Conservation (phyloP, 2,113 vertebrate species). For the Megaceryle torquata region DNA sequence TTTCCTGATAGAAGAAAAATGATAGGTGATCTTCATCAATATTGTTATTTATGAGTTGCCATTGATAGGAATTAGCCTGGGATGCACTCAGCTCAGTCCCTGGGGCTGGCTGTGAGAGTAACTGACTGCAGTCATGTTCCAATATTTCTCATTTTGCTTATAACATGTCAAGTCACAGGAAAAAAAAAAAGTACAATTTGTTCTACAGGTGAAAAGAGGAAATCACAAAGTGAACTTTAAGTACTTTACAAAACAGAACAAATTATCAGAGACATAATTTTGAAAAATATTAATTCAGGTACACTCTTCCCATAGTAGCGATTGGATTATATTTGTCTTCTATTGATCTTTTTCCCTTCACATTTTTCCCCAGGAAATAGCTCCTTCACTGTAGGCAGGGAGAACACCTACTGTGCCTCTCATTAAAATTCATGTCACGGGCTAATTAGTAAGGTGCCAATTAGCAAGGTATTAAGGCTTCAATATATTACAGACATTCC, state of each 20-base stretch:
- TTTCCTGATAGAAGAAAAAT: neutral
- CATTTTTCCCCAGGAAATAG: neutral
- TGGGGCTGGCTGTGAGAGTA: neutral
- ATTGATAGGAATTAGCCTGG: neutral
- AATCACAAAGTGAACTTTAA: neutral
- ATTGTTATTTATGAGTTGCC: neutral
- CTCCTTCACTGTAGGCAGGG: neutral
- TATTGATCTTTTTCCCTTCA: neutral
- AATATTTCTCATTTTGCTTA: neutral
- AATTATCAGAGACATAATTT: neutral
- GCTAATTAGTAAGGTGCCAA: conserved; percentile 52
- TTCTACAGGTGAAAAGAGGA: neutral
- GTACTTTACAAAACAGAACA: neutral
- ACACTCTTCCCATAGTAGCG: neutral
- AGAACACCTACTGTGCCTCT: neutral
- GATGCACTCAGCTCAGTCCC: neutral
- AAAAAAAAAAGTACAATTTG: neutral
- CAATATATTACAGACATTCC: conserved; percentile 8
- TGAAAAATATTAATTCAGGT: neutral
- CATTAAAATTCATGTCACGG: conserved; percentile 43
- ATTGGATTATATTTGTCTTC: neutral
- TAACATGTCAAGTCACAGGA: neutral
- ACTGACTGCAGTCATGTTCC: neutral
- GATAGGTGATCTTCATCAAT: neutral
- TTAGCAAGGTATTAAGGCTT: conserved; percentile 34